These are phyloP conservation scores for Thera britannica DNA, from an alignment of 2,888 invertebrate species.

Conservation along the genomic window DNA sequence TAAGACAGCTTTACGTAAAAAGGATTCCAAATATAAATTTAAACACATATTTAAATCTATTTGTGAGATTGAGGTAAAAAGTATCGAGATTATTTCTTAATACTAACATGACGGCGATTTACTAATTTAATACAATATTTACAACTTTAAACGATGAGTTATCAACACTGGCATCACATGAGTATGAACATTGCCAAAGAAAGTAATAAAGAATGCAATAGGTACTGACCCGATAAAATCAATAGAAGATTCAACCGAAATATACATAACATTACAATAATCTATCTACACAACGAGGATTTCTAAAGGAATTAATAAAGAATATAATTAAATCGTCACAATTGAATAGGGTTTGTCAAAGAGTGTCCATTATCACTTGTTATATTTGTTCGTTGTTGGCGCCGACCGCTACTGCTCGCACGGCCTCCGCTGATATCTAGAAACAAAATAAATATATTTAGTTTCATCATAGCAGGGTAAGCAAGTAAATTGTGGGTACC, in stretches of 20 bases:
- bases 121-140: conserved; percentile 67
- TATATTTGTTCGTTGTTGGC: conserved; percentile 72
- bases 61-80: conserved; percentile 71
- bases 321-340: conserved; percentile 68
- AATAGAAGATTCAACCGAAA: conserved; percentile 52
- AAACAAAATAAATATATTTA: conserved; percentile 41
- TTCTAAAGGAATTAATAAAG: conserved; percentile 61
- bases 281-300: conserved; percentile 69
- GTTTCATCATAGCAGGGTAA: no score
- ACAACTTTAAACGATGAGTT: conserved; percentile 67
- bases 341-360: conserved; percentile 48
- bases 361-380: conserved; percentile 75
- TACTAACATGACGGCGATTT: conserved; percentile 70
- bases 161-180: conserved; percentile 74
- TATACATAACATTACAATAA: conserved; percentile 54
- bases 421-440: conserved; percentile 81
- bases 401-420: conserved; percentile 76
- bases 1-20: conserved; percentile 60
- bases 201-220: conserved; percentile 56
- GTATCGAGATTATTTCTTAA: conserved; percentile 64
- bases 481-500: no score
- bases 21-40: conserved; percentile 44
- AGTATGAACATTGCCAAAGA: conserved; percentile 63
- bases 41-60: conserved; percentile 39
- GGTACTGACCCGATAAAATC: conserved; percentile 61